Evolutionary conservation across 2,888 invertebrate species (phyloP), one percentile per base, ranked within the genome.

Genomic region (Xanthia togata): DNA sequence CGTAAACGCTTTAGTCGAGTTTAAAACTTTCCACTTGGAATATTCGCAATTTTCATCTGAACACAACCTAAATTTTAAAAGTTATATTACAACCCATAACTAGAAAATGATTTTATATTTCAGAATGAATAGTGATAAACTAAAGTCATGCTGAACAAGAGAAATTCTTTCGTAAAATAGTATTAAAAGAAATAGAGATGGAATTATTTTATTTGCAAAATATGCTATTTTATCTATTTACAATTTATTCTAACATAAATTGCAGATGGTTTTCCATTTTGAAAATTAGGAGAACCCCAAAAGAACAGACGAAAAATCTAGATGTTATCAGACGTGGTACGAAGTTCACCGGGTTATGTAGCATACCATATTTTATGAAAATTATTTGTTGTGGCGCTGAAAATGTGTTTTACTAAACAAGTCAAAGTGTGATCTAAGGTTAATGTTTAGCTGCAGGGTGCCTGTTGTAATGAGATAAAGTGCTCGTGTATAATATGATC

Each of bases 381-480:
- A 20, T 41, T 50, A 38, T 76, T 64, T 31, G 17, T 20, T 41
- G 41, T 59, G 31, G 20, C 14, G 9, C 26, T 62, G 35, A 69
- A 68, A 62, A 14, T 47, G 53, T 60, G 20, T 62, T 70, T 53
- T 8, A 62, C 1, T 53, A 44, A 53, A 60, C 41, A 50, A 35
- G 6, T 53, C 6, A 1, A 35, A 35, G 70, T 70, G 60, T 53
- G 0, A 6, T 57, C 12, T 57, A 55, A 47, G 3, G 17, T 26
- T 23, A 35, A 26, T 65, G 65, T 77, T 35, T 38, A 74, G 31
- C 53, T 50, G 74, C 20, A 12, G 23, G 55, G 76, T 63, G 76
- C 41, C 63, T 26, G 26, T 76, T 62, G 53, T 31, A 26, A 78
- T 78, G 76, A 50, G n/a, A 65, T 55, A 62, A 74, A 47, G 75